These are phyloP conservation scores for Machaerirhynchus nigripectus DNA, from an alignment of 2,113 vertebrate species.

Conservation along the genomic window DNA sequence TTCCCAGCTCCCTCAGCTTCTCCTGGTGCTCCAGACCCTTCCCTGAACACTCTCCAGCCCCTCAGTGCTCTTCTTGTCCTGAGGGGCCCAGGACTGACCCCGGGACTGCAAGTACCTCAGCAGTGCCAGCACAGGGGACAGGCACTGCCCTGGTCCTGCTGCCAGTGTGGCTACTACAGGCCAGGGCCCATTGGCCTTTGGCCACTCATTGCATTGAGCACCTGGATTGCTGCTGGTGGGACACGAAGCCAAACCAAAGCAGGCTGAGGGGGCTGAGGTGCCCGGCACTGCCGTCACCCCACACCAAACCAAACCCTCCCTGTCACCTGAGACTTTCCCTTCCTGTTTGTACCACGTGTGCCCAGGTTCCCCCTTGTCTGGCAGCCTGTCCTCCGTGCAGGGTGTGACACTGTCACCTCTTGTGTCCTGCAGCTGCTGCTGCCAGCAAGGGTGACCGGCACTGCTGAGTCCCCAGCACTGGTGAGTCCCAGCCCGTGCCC, in stretches of 20 bases:
- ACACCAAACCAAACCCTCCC: background rate
- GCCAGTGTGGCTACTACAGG: background rate
- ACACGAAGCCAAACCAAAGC: background rate
- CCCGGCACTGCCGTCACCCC: background rate
- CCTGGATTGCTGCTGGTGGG: background rate
- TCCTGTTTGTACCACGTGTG: rapidly evolving
- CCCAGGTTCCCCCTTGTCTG: rapidly evolving
- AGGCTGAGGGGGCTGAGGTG: background rate
- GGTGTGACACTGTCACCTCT: background rate
- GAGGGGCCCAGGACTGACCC: background rate
- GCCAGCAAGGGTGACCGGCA: background rate
- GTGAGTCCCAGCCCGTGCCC: background rate
- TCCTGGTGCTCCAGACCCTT: background rate
- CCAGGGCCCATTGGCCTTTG: background rate
- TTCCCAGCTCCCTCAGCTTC: background rate
- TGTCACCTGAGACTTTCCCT: too few species aligned
- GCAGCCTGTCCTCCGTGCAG: rapidly evolving
- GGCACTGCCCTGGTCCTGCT: background rate
- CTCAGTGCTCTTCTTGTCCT: background rate
- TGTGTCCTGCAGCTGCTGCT: background rate
- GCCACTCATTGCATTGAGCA: background rate
- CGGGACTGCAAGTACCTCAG: background rate
- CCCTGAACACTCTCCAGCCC: background rate
- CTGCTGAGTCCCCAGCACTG: background rate
- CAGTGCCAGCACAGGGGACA: background rate